Evolutionary conservation across 2,888 invertebrate genomes (phyloP), one percentile per base, ranked within the genome.

Genomic region (Sesamia inferens): DNA sequence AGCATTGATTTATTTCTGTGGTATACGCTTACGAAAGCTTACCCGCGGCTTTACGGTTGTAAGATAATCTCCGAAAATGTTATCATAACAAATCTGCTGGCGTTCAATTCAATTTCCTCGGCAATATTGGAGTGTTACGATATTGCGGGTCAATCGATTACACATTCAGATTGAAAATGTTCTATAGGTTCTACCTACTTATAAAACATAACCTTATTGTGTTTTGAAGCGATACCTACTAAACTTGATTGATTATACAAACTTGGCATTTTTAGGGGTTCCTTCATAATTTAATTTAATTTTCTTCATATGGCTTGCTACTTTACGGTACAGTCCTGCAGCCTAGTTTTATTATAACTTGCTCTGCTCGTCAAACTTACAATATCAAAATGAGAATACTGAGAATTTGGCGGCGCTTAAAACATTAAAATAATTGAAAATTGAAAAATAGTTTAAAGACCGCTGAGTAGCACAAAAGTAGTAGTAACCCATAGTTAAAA

Each of bases 51-150:
- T 69, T 65, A 75, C 59, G 68, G 22, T 67, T 68, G 65, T 69
- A 76, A 76, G 71, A 71, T 76, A 69, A 82, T 82, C 74, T 69
- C 68, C 59, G 68, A 55, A 80, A 82, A 82, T 69, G 68, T 81
- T 83, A 81, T 84, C 84, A 81, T 68, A 82, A 84, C 82, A 84
- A 74, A 82, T 84, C 77, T 77, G 48, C 54, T 31, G 68, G 48
- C 65, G 61, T 68, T 81, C 67, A 81, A 75, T 81, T 73, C 68
- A 62, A 78, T 84, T 81, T 74, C 71, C 72, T 73, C 71, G 48
- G 55, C 68, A 58, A 77, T 70, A 74, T 74, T 65, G 74, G 63
- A 84, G 81, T 81, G 74, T 78, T 81, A 77, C 77, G 67, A 65
- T 77, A 72, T 81, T 69, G 44, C 66, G 64, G 76, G 61, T 74